A percentile compares a stretch with the other conserved stretches of the same genome.
These are phyloP conservation scores for Drosophila anomalata DNA, from an alignment of 2,888 invertebrate species.

Conservation along the genomic window DNA sequence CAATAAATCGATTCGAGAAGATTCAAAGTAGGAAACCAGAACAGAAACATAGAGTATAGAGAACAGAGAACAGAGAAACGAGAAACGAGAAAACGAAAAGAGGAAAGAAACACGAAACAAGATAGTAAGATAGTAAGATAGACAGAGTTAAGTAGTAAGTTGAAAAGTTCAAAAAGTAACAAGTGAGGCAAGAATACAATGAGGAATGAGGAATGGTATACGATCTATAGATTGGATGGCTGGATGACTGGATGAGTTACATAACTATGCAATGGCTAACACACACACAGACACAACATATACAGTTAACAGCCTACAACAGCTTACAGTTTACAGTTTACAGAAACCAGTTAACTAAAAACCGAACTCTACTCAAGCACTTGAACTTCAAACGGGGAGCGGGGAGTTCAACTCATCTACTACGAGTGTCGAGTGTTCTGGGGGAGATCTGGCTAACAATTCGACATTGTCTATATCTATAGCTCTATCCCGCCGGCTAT, in stretches of 20 bases:
- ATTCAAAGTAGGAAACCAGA: conserved; percentile 55
- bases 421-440: conserved; percentile 39
- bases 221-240: neutral
- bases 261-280: conserved; percentile 33
- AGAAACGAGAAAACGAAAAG: conserved; percentile 58
- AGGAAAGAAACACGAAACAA: conserved; percentile 67
- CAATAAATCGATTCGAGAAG: conserved; percentile 49
- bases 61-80: conserved; percentile 31
- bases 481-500: conserved; percentile 17
- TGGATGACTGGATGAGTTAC: conserved; percentile 19
- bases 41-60: conserved; percentile 26
- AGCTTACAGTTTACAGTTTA: conserved; percentile 34
- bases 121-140: conserved; percentile 74
- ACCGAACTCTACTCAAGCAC: conserved; percentile 39
- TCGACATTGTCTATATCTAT: conserved; percentile 23
- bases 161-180: conserved; percentile 39
- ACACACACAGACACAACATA: conserved; percentile 42
- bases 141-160: conserved; percentile 50
- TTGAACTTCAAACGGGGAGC: conserved; percentile 25
- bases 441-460: conserved; percentile 36
- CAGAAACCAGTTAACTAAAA: conserved; percentile 38
- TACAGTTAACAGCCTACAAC: conserved; percentile 18
- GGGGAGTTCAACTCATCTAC: conserved; percentile 26
- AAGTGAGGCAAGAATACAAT: conserved; percentile 27
- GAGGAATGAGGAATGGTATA: conserved; percentile 4